phyloP scores from a whole-genome alignment of 1,140 invertebrate species.

The Pseudomyrmex sp. region DNA sequence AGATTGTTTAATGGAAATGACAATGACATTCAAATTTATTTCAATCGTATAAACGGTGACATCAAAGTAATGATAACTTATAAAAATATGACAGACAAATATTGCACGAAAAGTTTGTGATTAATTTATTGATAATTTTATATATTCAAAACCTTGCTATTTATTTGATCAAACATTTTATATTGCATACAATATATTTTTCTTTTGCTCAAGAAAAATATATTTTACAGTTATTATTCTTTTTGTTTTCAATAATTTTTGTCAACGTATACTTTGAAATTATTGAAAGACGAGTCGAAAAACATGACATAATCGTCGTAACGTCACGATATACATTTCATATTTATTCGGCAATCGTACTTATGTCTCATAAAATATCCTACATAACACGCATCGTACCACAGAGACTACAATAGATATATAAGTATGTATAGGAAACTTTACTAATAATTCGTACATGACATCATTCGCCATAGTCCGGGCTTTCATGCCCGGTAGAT shows the following conservation, averaged over 20 bases:
- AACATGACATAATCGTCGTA: conserved; percentile 19
- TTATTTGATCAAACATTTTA: background rate
- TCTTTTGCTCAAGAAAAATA: background rate
- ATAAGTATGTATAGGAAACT: conserved; percentile 40
- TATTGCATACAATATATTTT: background rate
- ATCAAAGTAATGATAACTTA: background rate
- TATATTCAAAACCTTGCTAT: too few relatives aligned
- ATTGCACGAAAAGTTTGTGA: too few relatives aligned
- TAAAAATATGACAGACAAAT: background rate
- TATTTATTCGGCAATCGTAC: conserved; percentile 25
- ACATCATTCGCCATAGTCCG: conserved; percentile 27
- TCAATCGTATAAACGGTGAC: background rate
- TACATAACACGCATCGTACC: conserved; percentile 38
- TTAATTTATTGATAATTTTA: too few relatives aligned
- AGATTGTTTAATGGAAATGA: background rate
- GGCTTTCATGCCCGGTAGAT: conserved; percentile 43
- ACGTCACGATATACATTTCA: conserved; percentile 8
- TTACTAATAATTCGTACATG: conserved; percentile 62
- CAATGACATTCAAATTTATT: background rate
- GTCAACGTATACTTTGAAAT: background rate
- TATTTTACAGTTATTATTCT: too few relatives aligned
- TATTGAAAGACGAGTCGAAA: background rate
- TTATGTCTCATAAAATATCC: conserved; percentile 22
- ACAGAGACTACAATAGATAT: background rate
- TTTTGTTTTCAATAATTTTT: background rate